These are phyloP conservation scores for Andrena bucephala DNA, from an alignment of 2,888 invertebrate genomes.

Conservation along the genomic window DNA sequence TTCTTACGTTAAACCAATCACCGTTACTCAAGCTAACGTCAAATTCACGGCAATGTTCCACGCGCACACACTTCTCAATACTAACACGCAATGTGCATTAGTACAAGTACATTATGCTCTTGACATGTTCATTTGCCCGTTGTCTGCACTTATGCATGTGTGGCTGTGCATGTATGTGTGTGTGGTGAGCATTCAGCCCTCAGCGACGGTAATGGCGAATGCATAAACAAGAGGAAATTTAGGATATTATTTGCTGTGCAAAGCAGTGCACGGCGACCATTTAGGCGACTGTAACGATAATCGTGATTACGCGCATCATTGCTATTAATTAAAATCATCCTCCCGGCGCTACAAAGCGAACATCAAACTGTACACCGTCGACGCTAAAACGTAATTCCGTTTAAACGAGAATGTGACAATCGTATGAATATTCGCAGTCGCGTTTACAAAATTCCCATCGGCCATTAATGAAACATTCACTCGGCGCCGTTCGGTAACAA, in stretches of 20 bases:
- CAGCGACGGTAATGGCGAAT: constrained; percentile 47
- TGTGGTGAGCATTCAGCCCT: constrained; percentile 41
- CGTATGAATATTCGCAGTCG: neutral
- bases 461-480: constrained; percentile 4
- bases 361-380: too few relatives aligned
- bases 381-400: neutral
- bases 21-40: constrained; percentile 16
- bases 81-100: constrained; percentile 63
- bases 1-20: constrained; percentile 20
- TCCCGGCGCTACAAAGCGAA: constrained; percentile 1
- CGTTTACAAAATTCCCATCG: neutral
- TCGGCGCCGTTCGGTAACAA: neutral
- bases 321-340: constrained; percentile 55
- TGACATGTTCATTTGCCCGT: constrained; percentile 69
- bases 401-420: neutral
- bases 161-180: constrained; percentile 56
- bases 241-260: constrained; percentile 59
- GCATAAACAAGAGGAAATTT: constrained; percentile 68
- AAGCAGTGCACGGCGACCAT: constrained; percentile 20
- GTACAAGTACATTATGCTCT: constrained; percentile 67
- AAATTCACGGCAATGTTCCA: constrained; percentile 40
- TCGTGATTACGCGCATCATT: constrained; percentile 43
- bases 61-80: constrained; percentile 41
- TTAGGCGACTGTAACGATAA: constrained; percentile 24
- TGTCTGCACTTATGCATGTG: constrained; percentile 13